These are phyloP conservation scores for Drosophila auraria DNA, from an alignment of 1,140 invertebrate genomes.

Conservation along the genomic window DNA sequence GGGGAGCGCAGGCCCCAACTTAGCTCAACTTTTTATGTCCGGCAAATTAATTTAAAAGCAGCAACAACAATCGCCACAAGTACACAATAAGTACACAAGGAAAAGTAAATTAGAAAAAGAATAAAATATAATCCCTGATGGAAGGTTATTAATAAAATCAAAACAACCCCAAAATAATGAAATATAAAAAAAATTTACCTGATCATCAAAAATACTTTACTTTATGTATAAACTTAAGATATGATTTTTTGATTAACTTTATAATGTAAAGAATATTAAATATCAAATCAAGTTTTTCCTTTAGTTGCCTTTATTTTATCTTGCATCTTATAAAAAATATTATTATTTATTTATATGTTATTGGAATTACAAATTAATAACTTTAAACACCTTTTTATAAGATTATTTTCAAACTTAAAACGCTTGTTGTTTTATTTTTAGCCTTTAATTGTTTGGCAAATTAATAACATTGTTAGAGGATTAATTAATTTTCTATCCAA, in stretches of 20 bases:
- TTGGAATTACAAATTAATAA: not conserved
- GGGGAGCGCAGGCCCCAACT: conserved; percentile 20
- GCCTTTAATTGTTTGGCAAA: too few relatives aligned
- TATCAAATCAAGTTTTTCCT: too few relatives aligned
- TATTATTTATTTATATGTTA: not conserved
- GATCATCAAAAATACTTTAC: too few relatives aligned
- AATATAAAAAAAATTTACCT: too few relatives aligned
- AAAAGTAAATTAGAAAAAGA: not conserved
- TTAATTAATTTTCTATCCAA: not conserved
- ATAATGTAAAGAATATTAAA: too few relatives aligned
- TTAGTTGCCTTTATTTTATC: too few relatives aligned
- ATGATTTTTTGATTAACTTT: too few relatives aligned
- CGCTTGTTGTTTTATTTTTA: not conserved
- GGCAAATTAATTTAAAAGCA: conserved; percentile 79
- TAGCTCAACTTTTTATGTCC: conserved; percentile 69
- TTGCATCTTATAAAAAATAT: too few relatives aligned
- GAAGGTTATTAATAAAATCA: too few relatives aligned
- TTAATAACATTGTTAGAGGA: not conserved
- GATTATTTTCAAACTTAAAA: not conserved
- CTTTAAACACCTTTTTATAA: too few relatives aligned
- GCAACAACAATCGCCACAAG: conserved; percentile 32
- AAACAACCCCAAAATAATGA: not conserved
- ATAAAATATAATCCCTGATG: rapidly evolving
- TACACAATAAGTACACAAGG: conserved; percentile 21
- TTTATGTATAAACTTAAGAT: too few relatives aligned